Conservation (phyloP, 2,888 invertebrate genomes). For the Apamea epomidion region DNA sequence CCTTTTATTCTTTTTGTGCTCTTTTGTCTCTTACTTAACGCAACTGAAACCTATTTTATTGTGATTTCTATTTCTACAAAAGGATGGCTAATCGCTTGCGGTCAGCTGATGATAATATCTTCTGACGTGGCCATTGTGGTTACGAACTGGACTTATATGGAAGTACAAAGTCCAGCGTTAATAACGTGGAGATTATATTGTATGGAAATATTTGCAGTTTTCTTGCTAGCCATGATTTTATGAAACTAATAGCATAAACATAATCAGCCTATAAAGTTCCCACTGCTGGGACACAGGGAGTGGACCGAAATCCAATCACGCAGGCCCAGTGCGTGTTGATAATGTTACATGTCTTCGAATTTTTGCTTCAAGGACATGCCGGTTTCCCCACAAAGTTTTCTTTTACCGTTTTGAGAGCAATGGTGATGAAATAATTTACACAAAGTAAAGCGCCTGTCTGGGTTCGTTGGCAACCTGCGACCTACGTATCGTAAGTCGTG, state of each 20-base stretch:
- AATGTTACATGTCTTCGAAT: no score
- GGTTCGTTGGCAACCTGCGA: background rate
- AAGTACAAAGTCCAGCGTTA: background rate
- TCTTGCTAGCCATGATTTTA: background rate
- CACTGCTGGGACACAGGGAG: background rate
- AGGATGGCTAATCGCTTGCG: conserved; percentile 39
- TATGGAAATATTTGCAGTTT: background rate
- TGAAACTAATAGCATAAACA: background rate
- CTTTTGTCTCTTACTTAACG: conserved; percentile 65
- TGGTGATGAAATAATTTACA: background rate
- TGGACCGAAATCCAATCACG: background rate
- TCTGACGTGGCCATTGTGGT: conserved; percentile 30
- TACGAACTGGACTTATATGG: background rate
- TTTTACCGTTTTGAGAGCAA: background rate
- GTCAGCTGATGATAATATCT: conserved; percentile 39
- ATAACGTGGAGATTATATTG: background rate
- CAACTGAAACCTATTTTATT: conserved; percentile 47
- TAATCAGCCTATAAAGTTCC: background rate
- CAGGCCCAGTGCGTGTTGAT: no score
- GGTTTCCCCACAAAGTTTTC: background rate
- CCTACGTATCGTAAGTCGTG: background rate
- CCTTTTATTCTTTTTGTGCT: conserved; percentile 67
- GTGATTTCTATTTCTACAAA: conserved; percentile 50
- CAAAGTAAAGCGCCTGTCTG: background rate
- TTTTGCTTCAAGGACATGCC: background rate